Conservation (phyloP, 2,113 vertebrate genomes). For the Tupaia tana region DNA sequence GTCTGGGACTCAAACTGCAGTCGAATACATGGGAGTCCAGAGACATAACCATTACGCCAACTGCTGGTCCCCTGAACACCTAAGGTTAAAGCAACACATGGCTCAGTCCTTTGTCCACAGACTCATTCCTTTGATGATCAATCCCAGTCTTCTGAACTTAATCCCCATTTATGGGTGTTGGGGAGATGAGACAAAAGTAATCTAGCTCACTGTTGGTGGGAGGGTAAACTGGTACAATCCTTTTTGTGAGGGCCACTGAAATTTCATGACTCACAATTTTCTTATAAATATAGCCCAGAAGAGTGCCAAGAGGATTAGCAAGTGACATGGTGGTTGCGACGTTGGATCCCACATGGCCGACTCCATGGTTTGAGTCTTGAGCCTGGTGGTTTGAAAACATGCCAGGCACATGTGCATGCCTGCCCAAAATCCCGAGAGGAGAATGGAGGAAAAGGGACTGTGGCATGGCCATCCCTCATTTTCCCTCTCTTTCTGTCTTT, state of each 20-base stretch:
- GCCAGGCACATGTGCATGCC: too few relatives aligned
- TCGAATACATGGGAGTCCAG: too few relatives aligned
- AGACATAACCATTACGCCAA: too few relatives aligned
- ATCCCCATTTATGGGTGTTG: background rate
- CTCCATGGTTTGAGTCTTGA: too few relatives aligned
- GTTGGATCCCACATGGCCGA: too few relatives aligned
- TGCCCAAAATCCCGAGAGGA: too few relatives aligned
- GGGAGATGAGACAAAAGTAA: background rate
- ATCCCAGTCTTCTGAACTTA: background rate
- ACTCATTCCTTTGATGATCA: background rate
- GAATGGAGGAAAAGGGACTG: too few relatives aligned
- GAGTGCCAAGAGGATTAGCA: background rate
- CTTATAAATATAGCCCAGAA: background rate
- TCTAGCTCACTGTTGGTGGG: background rate
- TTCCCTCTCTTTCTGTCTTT: too few relatives aligned
- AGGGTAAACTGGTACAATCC: background rate
- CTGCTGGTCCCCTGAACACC: background rate
- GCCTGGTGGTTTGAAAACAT: too few relatives aligned
- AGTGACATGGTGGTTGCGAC: too few relatives aligned
- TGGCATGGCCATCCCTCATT: too few relatives aligned
- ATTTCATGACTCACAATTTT: background rate
- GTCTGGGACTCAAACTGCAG: too few relatives aligned
- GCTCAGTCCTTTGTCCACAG: background rate
- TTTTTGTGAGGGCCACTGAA: conserved; percentile 1
- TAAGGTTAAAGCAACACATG: background rate